Evolutionary conservation across 2,113 vertebrate genomes (phyloP).

Genomic region (Upupa epops): DNA sequence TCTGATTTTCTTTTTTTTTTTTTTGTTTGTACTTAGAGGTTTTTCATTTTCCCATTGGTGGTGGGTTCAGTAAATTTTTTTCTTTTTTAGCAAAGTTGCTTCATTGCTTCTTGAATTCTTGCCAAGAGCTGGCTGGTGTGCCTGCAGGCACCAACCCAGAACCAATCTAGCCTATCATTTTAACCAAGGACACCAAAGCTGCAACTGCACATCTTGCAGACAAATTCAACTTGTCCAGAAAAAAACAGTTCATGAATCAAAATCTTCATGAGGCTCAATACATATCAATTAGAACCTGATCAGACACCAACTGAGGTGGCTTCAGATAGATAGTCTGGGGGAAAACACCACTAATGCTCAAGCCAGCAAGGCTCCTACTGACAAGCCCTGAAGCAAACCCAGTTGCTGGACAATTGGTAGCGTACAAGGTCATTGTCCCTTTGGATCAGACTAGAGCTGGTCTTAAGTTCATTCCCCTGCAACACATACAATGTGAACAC

Average conservation of each 20-base stretch:
- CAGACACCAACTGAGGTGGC: neutral
- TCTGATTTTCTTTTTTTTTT: too few relatives aligned
- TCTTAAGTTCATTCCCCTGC: neutral
- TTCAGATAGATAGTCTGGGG: neutral
- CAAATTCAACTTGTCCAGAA: neutral
- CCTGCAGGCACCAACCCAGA: too few relatives aligned
- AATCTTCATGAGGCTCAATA: neutral
- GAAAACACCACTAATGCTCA: neutral
- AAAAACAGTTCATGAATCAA: neutral
- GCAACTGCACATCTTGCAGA: neutral
- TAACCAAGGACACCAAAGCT: too few relatives aligned
- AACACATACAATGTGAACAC: neutral
- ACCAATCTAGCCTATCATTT: too few relatives aligned
- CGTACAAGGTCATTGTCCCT: accelerated
- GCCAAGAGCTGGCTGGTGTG: too few relatives aligned
- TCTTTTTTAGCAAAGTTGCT: too few relatives aligned
- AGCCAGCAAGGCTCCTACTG: neutral
- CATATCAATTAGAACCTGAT: neutral
- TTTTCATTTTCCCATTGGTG: too few relatives aligned
- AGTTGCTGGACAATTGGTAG: neutral
- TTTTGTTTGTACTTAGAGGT: too few relatives aligned
- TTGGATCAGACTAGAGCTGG: accelerated
- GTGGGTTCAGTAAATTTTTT: too few relatives aligned
- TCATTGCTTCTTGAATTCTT: too few relatives aligned
- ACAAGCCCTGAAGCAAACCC: neutral